Evolutionary conservation across 2,113 vertebrate genomes (phyloP), one percentile per base, ranked within the genome.

Genomic region (Coracopsis vasa): DNA sequence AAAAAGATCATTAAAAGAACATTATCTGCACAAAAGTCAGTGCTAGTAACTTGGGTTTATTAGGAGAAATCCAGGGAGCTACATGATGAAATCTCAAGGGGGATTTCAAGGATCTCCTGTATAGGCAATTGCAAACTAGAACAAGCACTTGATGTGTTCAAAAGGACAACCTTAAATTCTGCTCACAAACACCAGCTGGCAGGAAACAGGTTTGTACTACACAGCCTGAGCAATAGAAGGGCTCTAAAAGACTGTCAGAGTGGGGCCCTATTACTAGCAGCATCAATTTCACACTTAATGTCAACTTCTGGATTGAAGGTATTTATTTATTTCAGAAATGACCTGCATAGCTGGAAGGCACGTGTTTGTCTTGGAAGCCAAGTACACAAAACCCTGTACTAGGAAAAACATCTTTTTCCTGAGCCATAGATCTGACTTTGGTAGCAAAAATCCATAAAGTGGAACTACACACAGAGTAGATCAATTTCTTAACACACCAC

Each of bases 81-180:
- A 10, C 1, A n/a, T 0, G 10, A 42, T 42, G 7, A 75, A 80
- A 65, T 17, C 42, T 10, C 70, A n/a, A 2, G 6, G 5, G 20
- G 17, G 16, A 29, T 82, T 74, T 62, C 83, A 50, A 82, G 54
- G 33, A 88, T 48, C n/a, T 93, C 51, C 67, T 66, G 37, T 6
- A 48, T 15, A 18, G 27, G n/a, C 66, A 88, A 20, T 10, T 35
- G 28, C 75, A 81, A 89, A 86, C 7, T 6, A 73, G 67, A 86
- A 51, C 9, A 65, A 62, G 8, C 28, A 47, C 35, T 10, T 45
- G 13, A 42, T 3, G 1, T 1, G 6, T 25, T 77, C 29, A 20
- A 45, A 75, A 75, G 41, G 16, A 82, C 24, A 86, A 54, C 39
- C 35, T 89, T 44, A 42, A 89, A 24, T 47, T 58, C 44, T 87